phyloP scores from a whole-genome alignment of 92 coral and sea anemone genomes.

The Diadumene lineata region DNA sequence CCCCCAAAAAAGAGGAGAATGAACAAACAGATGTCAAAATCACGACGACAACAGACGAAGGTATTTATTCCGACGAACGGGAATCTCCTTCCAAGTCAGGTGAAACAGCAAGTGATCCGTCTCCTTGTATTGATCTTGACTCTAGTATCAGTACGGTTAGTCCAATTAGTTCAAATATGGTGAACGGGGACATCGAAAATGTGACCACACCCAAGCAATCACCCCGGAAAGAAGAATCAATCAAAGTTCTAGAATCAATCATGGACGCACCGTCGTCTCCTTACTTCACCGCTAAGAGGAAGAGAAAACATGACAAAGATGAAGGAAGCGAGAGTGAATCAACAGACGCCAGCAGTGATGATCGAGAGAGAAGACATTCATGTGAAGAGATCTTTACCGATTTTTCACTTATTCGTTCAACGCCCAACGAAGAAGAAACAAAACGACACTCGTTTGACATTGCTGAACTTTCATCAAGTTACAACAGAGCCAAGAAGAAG shows the following conservation, averaged over 20 bases:
- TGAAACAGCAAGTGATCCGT: slow-evolving; percentile 15
- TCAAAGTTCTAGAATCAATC: slow-evolving; percentile 47
- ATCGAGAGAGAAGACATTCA: slow-evolving; percentile 43
- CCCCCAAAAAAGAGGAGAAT: slow-evolving; percentile 2
- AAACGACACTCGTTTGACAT: slow-evolving; percentile 82
- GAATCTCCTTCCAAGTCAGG: slow-evolving; percentile 43
- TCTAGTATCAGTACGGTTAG: no score
- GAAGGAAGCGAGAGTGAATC: slow-evolving; percentile 71
- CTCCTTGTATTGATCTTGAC: background rate
- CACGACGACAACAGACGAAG: slow-evolving; percentile 55
- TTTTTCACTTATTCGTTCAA: slow-evolving; percentile 32
- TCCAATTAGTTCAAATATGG: slow-evolving; percentile 14
- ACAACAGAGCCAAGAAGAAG: slow-evolving; percentile 43
- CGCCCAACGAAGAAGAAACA: slow-evolving; percentile 23
- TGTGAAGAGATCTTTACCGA: slow-evolving; percentile 43
- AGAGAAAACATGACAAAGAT: slow-evolving; percentile 8
- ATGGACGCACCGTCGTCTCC: slow-evolving; percentile 82
- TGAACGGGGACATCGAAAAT: slow-evolving; percentile 3
- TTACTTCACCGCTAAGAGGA: slow-evolving; percentile 13
- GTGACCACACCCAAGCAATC: background rate
- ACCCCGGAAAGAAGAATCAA: slow-evolving; percentile 22
- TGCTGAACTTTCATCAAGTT: slow-evolving; percentile 59
- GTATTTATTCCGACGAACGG: slow-evolving; percentile 70
- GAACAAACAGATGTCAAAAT: slow-evolving; percentile 24
- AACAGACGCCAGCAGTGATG: slow-evolving; percentile 66